Percentiles rank a stretch among this genome's conserved stretches.
Conservation (phyloP, 2,113 vertebrate genomes). For the Epinephelus cyanopodus region DNA sequence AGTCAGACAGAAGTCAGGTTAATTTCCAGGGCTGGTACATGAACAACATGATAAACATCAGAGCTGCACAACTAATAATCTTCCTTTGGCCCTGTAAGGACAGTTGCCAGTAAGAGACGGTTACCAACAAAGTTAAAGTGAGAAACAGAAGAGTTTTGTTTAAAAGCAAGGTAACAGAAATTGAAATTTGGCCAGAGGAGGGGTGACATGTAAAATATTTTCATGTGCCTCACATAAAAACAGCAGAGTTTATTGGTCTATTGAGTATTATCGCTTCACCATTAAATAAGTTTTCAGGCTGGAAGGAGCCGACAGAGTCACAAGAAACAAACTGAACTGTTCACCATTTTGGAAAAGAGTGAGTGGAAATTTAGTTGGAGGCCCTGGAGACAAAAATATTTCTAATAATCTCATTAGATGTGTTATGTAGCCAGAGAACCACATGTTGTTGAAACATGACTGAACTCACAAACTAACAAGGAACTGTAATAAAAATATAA, state of each 20-base stretch:
- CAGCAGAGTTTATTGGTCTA: too few relatives aligned
- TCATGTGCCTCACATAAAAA: neutral
- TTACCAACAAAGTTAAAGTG: too few relatives aligned
- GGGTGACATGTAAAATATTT: too few relatives aligned
- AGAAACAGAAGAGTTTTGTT: too few relatives aligned
- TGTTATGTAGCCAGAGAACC: neutral
- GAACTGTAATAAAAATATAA: neutral
- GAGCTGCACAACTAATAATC: neutral
- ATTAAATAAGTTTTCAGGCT: neutral
- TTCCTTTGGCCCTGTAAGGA: too few relatives aligned
- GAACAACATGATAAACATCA: neutral
- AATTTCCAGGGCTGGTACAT: too few relatives aligned
- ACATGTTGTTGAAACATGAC: conserved; percentile 10
- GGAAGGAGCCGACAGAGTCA: neutral
- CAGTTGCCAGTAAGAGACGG: too few relatives aligned
- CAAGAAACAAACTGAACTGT: neutral
- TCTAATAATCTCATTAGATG: neutral
- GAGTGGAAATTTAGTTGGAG: neutral
- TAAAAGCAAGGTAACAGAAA: too few relatives aligned
- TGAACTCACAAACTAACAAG: neutral
- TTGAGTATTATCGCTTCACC: too few relatives aligned
- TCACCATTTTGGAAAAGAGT: conserved; percentile 3
- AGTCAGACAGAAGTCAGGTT: too few relatives aligned
- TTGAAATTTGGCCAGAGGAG: too few relatives aligned
- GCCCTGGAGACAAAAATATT: neutral